A percentile compares a stretch with the other conserved stretches of the same genome.
Conservation (phyloP, 2,888 invertebrate genomes). For the Syrista parreyssii region DNA sequence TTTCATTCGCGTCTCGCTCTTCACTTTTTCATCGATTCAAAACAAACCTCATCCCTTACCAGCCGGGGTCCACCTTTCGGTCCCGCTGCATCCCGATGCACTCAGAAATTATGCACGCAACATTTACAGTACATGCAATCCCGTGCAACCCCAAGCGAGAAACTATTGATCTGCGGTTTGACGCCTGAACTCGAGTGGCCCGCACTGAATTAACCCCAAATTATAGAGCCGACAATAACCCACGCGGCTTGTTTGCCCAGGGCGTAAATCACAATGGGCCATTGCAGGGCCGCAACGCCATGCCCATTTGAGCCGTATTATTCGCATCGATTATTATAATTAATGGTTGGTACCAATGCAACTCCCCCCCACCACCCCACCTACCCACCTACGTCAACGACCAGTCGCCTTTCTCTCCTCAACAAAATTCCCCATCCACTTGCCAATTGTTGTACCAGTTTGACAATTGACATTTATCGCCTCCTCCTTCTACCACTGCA, state of each 20-base stretch:
- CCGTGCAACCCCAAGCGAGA: constrained; percentile 35
- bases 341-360: constrained; percentile 5
- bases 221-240: constrained; percentile 63
- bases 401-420: neutral
- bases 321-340: constrained; percentile 41
- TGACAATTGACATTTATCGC: neutral
- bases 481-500: neutral
- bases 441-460: neutral
- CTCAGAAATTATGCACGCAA: constrained; percentile 48
- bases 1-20: neutral
- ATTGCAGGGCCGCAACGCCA: constrained; percentile 41
- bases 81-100: neutral
- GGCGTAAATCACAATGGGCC: constrained; percentile 58
- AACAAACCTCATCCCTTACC: neutral
- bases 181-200: constrained; percentile 59
- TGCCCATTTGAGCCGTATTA: constrained; percentile 47
- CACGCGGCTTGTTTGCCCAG: constrained; percentile 48
- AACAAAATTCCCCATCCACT: neutral
- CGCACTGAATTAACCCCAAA: constrained; percentile 64
- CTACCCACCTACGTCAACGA: neutral
- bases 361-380: neutral
- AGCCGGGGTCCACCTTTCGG: neutral
- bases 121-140: constrained; percentile 59
- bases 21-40: neutral
- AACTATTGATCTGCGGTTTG: constrained; percentile 65